Base-by-base conservation (phyloP, 2,113 vertebrate genomes). In the Toxostoma redivivum region DNA sequence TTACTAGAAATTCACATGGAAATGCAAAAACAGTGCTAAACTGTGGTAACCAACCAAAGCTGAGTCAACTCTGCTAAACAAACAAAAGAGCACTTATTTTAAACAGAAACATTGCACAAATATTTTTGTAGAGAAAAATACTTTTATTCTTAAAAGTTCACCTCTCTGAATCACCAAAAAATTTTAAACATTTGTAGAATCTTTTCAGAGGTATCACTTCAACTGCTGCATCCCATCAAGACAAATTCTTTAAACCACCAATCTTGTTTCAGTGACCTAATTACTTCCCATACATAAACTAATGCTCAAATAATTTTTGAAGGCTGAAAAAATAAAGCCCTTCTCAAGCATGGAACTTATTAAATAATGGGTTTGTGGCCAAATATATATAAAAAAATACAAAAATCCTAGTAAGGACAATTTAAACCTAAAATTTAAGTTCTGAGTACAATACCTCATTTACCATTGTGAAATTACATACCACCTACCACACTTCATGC, bases 1-100 rank as follows among this genome's bases (percentile, higher is more conserved):
- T 94, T 58, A 81, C 76, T 90, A 81, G 67, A 93, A 96, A 94
- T 96, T 94, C 93, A 95, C 90, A 96, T 67, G 60, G 85, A 97
- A 92, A 94, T 67, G 67, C 33, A 82, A 94, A 95, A 95, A 33
- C 64, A 77, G 54, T 33, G 35, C 45, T 96, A 80, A 94, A 83
- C 82, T 93, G 42, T 57, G 47, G 60, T 86, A 95, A 92, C 69
- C 67, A 96, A 93, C 67, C 48, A 91, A 96, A 95, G 93, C 90
- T 96, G 87, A 91, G 82, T 92, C 94, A 92, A 93, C 86, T 88
- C 88, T 79, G 76, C 82, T 96, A 93, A 73, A 90, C 72, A 94
- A 95, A 96, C 67, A 94, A 24, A n/a, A 65, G 16, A 45, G 31
- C 28, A 71, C 76, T 92, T 90, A 20, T 81, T 90, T 96, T 69